Base-by-base conservation (phyloP, 2,888 invertebrate genomes). In the Nipponacmea schrenckii region DNA sequence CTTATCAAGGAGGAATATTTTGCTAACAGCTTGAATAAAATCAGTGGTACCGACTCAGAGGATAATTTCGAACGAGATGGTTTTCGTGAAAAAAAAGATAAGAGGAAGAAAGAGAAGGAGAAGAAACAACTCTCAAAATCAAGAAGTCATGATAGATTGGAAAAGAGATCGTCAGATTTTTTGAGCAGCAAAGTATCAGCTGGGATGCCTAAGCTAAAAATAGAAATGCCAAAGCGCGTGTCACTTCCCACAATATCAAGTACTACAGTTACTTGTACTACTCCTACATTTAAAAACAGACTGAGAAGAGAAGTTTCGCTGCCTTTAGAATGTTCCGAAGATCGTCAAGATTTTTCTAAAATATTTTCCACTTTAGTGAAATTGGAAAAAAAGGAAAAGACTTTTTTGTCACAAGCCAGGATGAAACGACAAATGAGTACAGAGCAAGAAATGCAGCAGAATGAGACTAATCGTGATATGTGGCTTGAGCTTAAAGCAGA, bases 401-500 rank as follows among this genome's bases (percentile, higher is more conserved):
- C 81, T 70, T 77, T 80, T 68, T 75, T 73, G 45, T 76, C 77
- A 12, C 73, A 75, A 45, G 74, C 78, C 12, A 73, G 79, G 44
- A 81, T 79, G 62, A 81, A 80, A 31, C 75, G 85, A 69, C 89
- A 87, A 81, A 85, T 83, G 85, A 95, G 95, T 81, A 92, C 93
- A 78, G 96, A 96, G 87, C 95, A 96, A 86, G 93, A 94, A 75
- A 91, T 94, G 63, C 96, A 95, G 94, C 95, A 95, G 89, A 95
- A 94, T 80, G 94, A 95, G 90, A 90, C 95, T 67, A 56, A 24
- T 56, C 95, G 95, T 89, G 96, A 96, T 90, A 94, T 96, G 81
- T 97, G 96, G 96, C 89, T 96, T 80, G 96, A 96, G 90, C 90
- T 97, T 75, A 94, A 95, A 89, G 96, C 96, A 0, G 93, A 93